Conservation (phyloP, 2,113 vertebrate species). For the Nematolebias whitei region DNA sequence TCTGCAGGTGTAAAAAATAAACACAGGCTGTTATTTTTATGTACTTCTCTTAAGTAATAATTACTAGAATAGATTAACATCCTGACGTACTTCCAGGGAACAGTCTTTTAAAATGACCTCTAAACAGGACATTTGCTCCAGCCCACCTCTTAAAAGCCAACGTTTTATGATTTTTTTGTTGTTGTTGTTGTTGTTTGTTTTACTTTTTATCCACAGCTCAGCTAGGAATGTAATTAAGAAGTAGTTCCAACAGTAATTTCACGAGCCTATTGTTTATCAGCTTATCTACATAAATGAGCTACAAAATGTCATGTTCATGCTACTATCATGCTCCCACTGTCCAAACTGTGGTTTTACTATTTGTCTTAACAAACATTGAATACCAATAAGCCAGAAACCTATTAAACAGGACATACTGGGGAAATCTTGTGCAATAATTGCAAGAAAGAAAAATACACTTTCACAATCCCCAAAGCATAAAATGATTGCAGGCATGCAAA, state of each 20-base stretch:
- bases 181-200: not conserved
- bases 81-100: not conserved
- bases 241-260: no score
- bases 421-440: not conserved
- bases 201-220: not conserved
- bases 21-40: not conserved
- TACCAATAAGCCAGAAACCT: not conserved
- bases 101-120: no score
- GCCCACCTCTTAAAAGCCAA: constrained; percentile 2
- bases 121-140: not conserved
- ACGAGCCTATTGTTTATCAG: no score
- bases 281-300: no score
- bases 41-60: no score
- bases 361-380: no score
- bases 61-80: not conserved
- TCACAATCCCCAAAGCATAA: not conserved
- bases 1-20: constrained; percentile 39
- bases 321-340: no score
- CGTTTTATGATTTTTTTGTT: not conserved
- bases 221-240: no score
- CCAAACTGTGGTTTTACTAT: no score
- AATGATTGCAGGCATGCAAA: not conserved
- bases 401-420: not conserved
- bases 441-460: not conserved
- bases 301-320: no score